Evolutionary conservation across 1,140 invertebrate species (phyloP).

Genomic region (Laupala kohalensis): DNA sequence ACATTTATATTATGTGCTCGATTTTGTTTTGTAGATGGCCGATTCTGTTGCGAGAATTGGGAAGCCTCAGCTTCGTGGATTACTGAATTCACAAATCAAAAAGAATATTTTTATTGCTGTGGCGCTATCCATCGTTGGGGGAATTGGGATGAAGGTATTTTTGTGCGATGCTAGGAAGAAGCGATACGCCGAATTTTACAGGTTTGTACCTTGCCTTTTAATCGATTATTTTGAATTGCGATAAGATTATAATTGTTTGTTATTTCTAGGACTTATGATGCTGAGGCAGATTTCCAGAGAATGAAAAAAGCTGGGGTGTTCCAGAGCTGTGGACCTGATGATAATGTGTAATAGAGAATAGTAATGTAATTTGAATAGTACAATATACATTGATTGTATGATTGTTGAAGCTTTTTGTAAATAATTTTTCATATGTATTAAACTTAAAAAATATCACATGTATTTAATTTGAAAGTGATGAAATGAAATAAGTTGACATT

Average conservation of each 20-base stretch:
- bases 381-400: neutral
- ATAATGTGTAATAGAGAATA: neutral
- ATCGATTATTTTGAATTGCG: neutral
- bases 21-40: constrained; percentile 17
- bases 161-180: constrained; percentile 39
- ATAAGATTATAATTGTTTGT: neutral
- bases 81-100: constrained; percentile 40
- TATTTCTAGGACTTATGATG: constrained; percentile 34
- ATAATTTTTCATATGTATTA: neutral
- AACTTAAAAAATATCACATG: neutral
- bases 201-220: constrained; percentile 28
- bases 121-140: constrained; percentile 27
- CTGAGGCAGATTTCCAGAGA: constrained; percentile 27
- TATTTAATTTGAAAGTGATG: too few relatives aligned
- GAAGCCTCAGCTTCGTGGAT: constrained; percentile 40
- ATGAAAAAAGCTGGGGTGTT: constrained; percentile 35
- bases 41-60: constrained; percentile 20
- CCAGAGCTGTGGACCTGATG: constrained; percentile 8
- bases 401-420: neutral
- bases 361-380: neutral
- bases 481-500: too few relatives aligned
- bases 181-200: constrained; percentile 52
- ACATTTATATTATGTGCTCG: neutral
- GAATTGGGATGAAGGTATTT: constrained; percentile 32
- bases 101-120: constrained; percentile 35